phyloP scores from a whole-genome alignment of 2,113 vertebrate species.

The Danio rerio region GRCz12tu NC_133182.1:28299001-28299500 shows the following conservation, averaged over 20 bases:
- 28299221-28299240: conserved; percentile 76
- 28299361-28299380: conserved; percentile 87
- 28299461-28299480: conserved; percentile 68
- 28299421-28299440: conserved; percentile 81
- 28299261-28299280: conserved; percentile 82
- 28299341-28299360: conserved; percentile 92
- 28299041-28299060: too few species aligned
- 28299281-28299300: conserved; percentile 90
- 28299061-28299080: too few species aligned
- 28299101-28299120: too few species aligned
- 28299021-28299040: too few species aligned
- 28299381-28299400: conserved; percentile 74
- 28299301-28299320: conserved; percentile 84
- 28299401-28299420: conserved; percentile 84
- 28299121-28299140: conserved; percentile 12
- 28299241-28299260: conserved; percentile 74
- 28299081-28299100: too few species aligned
- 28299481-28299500: conserved; percentile 69
- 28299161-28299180: conserved; percentile 64
- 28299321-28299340: conserved; percentile 92
- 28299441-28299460: conserved; percentile 79
- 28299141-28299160: not conserved
- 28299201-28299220: conserved; percentile 79
- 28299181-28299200: conserved; percentile 71
- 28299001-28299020: too few species aligned